Percentiles rank a stretch among this genome's conserved stretches.
These are phyloP conservation scores for Brachionus rotundiformis DNA, from an alignment of 1,140 invertebrate species.

Conservation along the genomic window DNA sequence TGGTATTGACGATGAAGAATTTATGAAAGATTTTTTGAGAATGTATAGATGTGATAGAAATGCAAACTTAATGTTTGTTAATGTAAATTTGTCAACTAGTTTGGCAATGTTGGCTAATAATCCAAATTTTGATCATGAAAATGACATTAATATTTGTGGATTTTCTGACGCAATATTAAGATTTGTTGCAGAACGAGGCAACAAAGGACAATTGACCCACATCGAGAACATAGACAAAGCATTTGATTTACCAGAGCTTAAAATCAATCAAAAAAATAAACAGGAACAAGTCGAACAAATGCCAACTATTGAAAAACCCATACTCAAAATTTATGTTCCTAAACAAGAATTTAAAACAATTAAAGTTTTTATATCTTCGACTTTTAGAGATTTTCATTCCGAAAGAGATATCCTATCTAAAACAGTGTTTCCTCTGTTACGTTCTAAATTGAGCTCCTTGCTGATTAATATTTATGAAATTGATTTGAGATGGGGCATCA, in stretches of 20 bases:
- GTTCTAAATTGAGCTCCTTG: slow-evolving; percentile 53
- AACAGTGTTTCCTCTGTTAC: slow-evolving; percentile 65
- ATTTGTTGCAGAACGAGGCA: slow-evolving; percentile 65
- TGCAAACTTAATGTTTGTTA: slow-evolving; percentile 60
- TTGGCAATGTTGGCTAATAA: slow-evolving; percentile 51
- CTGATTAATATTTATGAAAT: slow-evolving; percentile 64
- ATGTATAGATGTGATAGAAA: slow-evolving; percentile 60
- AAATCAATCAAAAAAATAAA: neutral
- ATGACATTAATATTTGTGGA: slow-evolving; percentile 63
- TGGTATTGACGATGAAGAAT: slow-evolving; percentile 52
- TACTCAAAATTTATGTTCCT: neutral
- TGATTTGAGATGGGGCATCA: slow-evolving; percentile 66
- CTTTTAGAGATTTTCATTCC: slow-evolving; percentile 66
- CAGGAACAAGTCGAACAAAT: neutral
- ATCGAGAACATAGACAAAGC: slow-evolving; percentile 65
- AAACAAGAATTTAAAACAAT: slow-evolving; percentile 61
- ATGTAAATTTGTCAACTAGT: slow-evolving; percentile 54
- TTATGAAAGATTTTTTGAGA: slow-evolving; percentile 57
- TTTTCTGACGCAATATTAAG: slow-evolving; percentile 64
- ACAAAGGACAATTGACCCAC: slow-evolving; percentile 60
- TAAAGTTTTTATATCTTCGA: slow-evolving; percentile 67
- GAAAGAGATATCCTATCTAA: slow-evolving; percentile 65
- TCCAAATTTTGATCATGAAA: slow-evolving; percentile 58
- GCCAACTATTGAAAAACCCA: neutral
- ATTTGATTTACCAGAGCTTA: slow-evolving; percentile 56